These are phyloP conservation scores for Euura saliciscinereae DNA, from an alignment of 1,140 invertebrate genomes.

Conservation along the genomic window DNA sequence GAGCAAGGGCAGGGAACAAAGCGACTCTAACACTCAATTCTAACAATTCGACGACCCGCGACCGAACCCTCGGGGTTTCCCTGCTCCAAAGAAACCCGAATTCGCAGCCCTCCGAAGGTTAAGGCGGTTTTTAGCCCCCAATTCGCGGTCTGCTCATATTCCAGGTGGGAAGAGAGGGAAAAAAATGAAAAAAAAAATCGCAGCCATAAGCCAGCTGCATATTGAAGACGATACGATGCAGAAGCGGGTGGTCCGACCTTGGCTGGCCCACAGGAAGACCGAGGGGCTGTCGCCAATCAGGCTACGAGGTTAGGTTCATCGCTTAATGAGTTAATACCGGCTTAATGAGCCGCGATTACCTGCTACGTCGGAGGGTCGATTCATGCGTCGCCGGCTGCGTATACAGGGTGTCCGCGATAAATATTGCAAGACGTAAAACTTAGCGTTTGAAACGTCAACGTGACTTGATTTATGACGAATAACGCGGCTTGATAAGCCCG, in stretches of 20 bases:
- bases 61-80: too few species aligned
- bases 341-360: slow-evolving; percentile 49
- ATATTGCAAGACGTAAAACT: neutral
- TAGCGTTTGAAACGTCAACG: neutral
- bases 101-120: too few species aligned
- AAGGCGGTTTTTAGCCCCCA: too few species aligned
- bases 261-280: slow-evolving; percentile 14
- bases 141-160: too few species aligned
- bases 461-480: neutral
- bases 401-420: neutral
- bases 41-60: too few species aligned
- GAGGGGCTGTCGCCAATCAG: slow-evolving; percentile 44
- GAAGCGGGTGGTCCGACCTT: neutral
- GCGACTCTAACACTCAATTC: too few species aligned
- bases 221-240: neutral
- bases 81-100: too few species aligned
- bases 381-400: neutral
- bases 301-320: slow-evolving; percentile 46
- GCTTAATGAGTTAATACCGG: slow-evolving; percentile 51
- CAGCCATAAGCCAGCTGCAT: too few species aligned
- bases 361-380: slow-evolving; percentile 27
- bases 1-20: too few species aligned
- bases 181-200: too few species aligned
- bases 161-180: too few species aligned
- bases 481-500: neutral